Evolutionary conservation across 2,113 vertebrate species (phyloP).

Genomic region (Notiomystis cincta): DNA sequence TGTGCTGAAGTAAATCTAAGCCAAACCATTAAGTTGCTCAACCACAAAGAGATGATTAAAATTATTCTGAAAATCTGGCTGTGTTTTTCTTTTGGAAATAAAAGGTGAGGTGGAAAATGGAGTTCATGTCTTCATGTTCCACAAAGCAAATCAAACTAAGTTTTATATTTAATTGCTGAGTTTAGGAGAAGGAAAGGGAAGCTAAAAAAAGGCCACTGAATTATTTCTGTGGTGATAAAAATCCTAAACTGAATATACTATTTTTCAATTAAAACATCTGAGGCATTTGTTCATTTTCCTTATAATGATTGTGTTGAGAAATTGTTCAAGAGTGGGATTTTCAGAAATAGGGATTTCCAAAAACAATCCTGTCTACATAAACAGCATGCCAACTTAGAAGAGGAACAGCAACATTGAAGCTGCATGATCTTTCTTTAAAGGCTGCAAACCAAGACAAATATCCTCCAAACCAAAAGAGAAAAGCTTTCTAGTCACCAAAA

Average conservation of each 20-base stretch:
- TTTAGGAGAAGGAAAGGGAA: background rate
- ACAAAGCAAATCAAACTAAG: background rate
- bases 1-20: slow-evolving; percentile 17
- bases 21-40: slow-evolving; percentile 12
- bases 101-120: background rate
- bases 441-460: background rate
- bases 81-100: background rate
- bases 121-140: background rate
- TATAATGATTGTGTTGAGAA: background rate
- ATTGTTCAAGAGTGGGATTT: background rate
- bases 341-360: background rate
- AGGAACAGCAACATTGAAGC: background rate
- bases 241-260: background rate
- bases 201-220: background rate
- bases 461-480: background rate
- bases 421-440: background rate
- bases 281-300: background rate
- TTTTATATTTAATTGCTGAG: background rate
- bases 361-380: background rate
- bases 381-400: background rate
- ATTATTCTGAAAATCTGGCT: background rate
- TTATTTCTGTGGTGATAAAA: background rate
- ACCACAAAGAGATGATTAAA: background rate
- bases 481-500: background rate
- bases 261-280: background rate